Evolutionary conservation across 1,140 invertebrate species (phyloP).

Genomic region (Papilio aristodemus): DNA sequence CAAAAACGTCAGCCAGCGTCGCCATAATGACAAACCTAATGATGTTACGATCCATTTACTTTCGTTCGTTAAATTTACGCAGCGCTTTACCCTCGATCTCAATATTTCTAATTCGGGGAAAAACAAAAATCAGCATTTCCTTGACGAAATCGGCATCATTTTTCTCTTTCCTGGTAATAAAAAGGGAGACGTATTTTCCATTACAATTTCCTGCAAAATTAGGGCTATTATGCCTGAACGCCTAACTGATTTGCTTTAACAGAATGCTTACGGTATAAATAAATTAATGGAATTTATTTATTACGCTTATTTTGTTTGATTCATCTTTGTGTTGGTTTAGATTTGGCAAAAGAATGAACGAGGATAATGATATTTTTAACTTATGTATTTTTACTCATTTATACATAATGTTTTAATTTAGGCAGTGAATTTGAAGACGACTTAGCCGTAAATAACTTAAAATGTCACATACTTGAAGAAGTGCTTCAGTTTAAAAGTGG

Average conservation of each 20-base stretch:
- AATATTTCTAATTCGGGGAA: constrained; percentile 43
- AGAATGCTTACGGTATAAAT: constrained; percentile 14
- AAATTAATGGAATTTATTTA: constrained; percentile 9
- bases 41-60: constrained; percentile 33
- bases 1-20: constrained; percentile 18
- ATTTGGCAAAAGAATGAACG: background rate
- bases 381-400: background rate
- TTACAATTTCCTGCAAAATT: constrained; percentile 48
- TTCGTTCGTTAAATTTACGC: constrained; percentile 31
- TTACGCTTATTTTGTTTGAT: constrained; percentile 1
- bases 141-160: constrained; percentile 45
- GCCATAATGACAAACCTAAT: constrained; percentile 34
- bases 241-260: constrained; percentile 24
- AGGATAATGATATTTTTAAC: background rate
- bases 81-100: constrained; percentile 30
- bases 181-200: constrained; percentile 44
- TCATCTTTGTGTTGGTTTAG: background rate
- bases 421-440: background rate
- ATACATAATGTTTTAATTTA: background rate
- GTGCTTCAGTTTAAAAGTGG: constrained; percentile 6
- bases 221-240: constrained; percentile 41
- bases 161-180: constrained; percentile 40
- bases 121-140: constrained; percentile 42
- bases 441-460: background rate
- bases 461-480: constrained; percentile 7